Percentiles rank a stretch among this genome's conserved stretches.
Evolutionary conservation across 2,113 vertebrate species (phyloP).

Genomic region (Tricholaema leucomelas): DNA sequence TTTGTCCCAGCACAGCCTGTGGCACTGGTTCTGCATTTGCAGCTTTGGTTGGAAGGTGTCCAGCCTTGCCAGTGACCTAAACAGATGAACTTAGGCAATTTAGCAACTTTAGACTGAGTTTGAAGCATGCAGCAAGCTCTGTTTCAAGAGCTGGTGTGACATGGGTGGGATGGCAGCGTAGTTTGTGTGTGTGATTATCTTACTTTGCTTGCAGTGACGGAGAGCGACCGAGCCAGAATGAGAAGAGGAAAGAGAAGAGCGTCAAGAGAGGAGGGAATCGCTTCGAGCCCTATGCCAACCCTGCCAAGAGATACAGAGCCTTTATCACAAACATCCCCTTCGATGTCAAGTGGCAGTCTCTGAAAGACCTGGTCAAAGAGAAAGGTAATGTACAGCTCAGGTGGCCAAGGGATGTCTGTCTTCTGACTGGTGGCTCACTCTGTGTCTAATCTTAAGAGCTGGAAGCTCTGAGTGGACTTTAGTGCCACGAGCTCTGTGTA

Average conservation of each 20-base stretch:
- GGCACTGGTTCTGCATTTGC: rapidly evolving
- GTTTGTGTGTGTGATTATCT: neutral
- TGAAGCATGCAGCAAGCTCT: neutral
- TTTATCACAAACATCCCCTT: slow-evolving; percentile 99
- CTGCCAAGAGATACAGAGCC: slow-evolving; percentile 89
- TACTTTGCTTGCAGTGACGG: slow-evolving; percentile 72
- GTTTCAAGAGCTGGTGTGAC: neutral
- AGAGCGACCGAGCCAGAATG: slow-evolving; percentile 81
- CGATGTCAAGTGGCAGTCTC: slow-evolving; percentile 97
- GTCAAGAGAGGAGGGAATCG: slow-evolving; percentile 89
- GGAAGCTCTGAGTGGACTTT: slow-evolving; percentile 37
- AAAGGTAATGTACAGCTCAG: slow-evolving; percentile 86
- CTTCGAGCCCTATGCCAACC: slow-evolving; percentile 90
- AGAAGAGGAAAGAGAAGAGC: slow-evolving; percentile 90
- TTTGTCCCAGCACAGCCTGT: neutral
- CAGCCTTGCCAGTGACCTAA: neutral
- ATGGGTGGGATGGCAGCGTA: neutral
- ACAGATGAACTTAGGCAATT: neutral
- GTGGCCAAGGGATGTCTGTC: slow-evolving; percentile 53
- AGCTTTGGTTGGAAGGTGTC: neutral
- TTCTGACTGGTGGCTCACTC: slow-evolving; percentile 55
- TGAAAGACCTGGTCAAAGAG: slow-evolving; percentile 98
- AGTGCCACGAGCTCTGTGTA: neutral
- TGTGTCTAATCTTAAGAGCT: slow-evolving; percentile 17
- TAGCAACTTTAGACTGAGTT: neutral